Percentiles rank a stretch among this genome's conserved stretches.
These are phyloP conservation scores for Platynereis dumerilii DNA, from an alignment of 2,888 invertebrate genomes.

Conservation along the genomic window DNA sequence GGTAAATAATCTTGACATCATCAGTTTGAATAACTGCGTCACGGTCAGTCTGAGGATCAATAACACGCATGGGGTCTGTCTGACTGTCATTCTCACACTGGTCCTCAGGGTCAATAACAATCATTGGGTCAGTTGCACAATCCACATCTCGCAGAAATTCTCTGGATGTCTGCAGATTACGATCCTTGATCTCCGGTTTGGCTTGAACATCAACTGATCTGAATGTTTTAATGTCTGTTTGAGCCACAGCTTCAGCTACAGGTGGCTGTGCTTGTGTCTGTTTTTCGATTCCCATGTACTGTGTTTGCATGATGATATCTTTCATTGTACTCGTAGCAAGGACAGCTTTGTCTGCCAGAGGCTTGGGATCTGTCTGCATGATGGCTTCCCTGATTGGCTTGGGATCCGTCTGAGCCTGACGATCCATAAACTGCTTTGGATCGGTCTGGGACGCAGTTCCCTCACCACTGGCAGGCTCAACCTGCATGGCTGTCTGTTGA, in stretches of 20 bases:
- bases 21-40: slow-evolving; percentile 13
- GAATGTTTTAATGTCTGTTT: slow-evolving; percentile 14
- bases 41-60: slow-evolving; percentile 17
- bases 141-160: slow-evolving; percentile 16
- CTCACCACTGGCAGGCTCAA: background rate
- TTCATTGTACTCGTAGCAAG: slow-evolving; percentile 8
- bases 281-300: slow-evolving; percentile 13
- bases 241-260: background rate
- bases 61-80: slow-evolving; percentile 19
- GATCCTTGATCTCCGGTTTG: background rate
- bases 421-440: background rate
- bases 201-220: slow-evolving; percentile 3
- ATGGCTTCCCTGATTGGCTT: slow-evolving; percentile 6
- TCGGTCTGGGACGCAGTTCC: slow-evolving; percentile 11
- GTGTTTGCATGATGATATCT: slow-evolving; percentile 21
- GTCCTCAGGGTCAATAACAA: slow-evolving; percentile 23
- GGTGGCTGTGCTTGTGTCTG: slow-evolving; percentile 3
- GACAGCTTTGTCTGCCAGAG: background rate
- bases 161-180: slow-evolving; percentile 17
- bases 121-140: slow-evolving; percentile 10
- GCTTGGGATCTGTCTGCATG: slow-evolving; percentile 22
- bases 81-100: slow-evolving; percentile 18
- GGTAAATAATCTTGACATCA: slow-evolving; percentile 18
- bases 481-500: background rate
- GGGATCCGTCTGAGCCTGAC: slow-evolving; percentile 15